Evolutionary conservation across 1,140 invertebrate genomes (phyloP).

Genomic region (Calliopsis andreniformis): DNA sequence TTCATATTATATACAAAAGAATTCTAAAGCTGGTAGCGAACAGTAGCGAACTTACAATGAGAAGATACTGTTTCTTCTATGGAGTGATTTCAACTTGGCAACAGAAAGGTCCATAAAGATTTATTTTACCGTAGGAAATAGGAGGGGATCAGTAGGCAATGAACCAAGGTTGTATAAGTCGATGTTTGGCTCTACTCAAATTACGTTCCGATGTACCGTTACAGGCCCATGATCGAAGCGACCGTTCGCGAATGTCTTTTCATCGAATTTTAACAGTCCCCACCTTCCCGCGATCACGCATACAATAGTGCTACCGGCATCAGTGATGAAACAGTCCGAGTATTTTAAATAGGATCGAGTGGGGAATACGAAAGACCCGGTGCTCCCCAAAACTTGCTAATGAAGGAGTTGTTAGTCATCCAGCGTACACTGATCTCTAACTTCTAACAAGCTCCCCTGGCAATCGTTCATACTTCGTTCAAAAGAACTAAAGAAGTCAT

Average conservation of each 20-base stretch:
- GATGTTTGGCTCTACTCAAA: constrained; percentile 68
- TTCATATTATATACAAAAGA: no score
- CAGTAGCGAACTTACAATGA: no score
- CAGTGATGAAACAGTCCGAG: background rate
- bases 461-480: background rate
- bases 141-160: constrained; percentile 54
- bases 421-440: no score
- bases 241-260: constrained; percentile 32
- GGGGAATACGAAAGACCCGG: background rate
- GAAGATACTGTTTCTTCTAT: no score
- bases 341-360: background rate
- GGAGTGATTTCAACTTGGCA: background rate
- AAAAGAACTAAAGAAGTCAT: background rate
- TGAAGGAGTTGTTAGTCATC: no score
- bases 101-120: constrained; percentile 12
- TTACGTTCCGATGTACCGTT: constrained; percentile 75
- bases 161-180: constrained; percentile 52
- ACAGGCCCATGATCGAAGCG: constrained; percentile 61
- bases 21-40: no score
- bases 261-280: constrained; percentile 42
- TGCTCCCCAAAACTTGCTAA: background rate
- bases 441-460: background rate
- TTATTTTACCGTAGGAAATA: constrained; percentile 16
- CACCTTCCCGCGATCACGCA: background rate
- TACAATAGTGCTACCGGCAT: constrained; percentile 17